Evolutionary conservation across 2,888 invertebrate species (phyloP).

Genomic region (Calameuta idolon): DNA sequence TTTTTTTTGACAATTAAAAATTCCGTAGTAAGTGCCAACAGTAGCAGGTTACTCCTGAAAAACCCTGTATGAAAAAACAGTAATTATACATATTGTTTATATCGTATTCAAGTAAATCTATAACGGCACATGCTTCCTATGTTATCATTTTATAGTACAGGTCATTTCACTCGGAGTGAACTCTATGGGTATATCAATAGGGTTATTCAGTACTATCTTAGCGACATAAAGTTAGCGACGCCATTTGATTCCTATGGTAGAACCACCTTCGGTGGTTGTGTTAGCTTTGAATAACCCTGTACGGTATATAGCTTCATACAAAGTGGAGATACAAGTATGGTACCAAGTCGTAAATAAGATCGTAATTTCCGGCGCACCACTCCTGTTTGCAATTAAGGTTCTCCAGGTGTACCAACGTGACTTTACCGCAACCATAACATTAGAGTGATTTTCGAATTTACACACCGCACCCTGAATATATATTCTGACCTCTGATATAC

Average conservation of each 20-base stretch:
- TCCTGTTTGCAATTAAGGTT: background rate
- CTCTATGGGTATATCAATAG: background rate
- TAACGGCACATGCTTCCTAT: too few relatives aligned
- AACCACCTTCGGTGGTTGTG: background rate
- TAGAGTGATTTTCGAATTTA: background rate
- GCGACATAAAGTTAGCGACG: background rate
- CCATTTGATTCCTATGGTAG: background rate
- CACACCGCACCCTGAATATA: background rate
- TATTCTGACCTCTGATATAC: too few relatives aligned
- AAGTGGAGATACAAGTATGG: background rate
- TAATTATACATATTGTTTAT: too few relatives aligned
- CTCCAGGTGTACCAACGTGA: background rate
- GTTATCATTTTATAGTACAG: background rate
- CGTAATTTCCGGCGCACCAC: background rate
- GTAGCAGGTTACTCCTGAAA: too few relatives aligned
- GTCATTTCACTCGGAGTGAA: background rate
- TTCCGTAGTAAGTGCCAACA: too few relatives aligned
- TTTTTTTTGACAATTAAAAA: too few relatives aligned
- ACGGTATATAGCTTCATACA: background rate
- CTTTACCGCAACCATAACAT: background rate
- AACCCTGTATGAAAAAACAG: too few relatives aligned
- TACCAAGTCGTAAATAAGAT: constrained; percentile 1
- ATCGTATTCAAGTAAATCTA: too few relatives aligned
- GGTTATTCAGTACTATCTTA: background rate
- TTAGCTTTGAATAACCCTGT: background rate